These are phyloP conservation scores for Cylloceria caligata DNA, from an alignment of 2,888 invertebrate species.

Conservation along the genomic window DNA sequence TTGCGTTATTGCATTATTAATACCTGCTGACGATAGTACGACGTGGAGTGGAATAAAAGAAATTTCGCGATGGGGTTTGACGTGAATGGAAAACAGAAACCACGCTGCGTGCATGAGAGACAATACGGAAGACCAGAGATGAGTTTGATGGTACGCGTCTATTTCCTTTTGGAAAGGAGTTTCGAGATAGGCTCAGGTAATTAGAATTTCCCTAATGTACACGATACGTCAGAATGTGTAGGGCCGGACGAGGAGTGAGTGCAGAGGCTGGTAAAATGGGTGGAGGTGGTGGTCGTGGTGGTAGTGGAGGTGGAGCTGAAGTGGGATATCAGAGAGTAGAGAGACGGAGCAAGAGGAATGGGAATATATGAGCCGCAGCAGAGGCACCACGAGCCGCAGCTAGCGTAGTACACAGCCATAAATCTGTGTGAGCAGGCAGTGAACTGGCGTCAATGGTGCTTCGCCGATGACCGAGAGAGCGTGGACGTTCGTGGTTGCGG, in stretches of 20 bases:
- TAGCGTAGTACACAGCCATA: conserved; percentile 77
- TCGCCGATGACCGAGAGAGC: conserved; percentile 76
- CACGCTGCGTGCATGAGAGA: neutral
- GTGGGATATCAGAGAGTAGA: conserved; percentile 56
- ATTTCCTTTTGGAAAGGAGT: conserved; percentile 67
- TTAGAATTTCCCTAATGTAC: conserved; percentile 79
- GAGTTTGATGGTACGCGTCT: conserved; percentile 59
- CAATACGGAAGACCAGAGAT: neutral
- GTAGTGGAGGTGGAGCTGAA: conserved; percentile 46
- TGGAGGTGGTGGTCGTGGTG: conserved; percentile 25
- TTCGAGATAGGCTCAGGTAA: conserved; percentile 69
- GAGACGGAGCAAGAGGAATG: conserved; percentile 59
- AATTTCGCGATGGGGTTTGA: conserved; percentile 7
- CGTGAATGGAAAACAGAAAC: neutral
- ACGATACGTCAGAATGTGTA: conserved; percentile 77
- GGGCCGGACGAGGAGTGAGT: conserved; percentile 10
- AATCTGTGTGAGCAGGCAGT: conserved; percentile 81
- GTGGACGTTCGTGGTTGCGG: conserved; percentile 69
- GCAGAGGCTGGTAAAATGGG: neutral
- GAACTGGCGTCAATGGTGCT: conserved; percentile 83
- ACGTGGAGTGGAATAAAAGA: neutral
- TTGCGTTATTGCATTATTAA: too few relatives aligned
- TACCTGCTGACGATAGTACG: neutral
- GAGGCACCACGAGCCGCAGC: conserved; percentile 40
- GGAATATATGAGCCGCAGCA: conserved; percentile 73